Base-by-base conservation (phyloP, 2,888 invertebrate genomes). In the Myathropa florea region DNA sequence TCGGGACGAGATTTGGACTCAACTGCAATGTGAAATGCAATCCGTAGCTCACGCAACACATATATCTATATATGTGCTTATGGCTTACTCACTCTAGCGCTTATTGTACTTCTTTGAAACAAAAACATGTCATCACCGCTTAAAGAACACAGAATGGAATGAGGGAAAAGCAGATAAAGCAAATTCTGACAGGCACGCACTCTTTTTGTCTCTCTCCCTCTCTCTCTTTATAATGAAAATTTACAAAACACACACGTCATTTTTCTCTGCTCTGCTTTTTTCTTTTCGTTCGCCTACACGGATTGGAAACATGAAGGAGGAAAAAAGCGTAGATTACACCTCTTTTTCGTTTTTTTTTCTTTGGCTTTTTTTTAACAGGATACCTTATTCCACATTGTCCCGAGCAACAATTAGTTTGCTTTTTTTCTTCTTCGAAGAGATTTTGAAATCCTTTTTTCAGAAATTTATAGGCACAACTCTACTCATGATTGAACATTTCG, bases 241-340 rank as follows among this genome's bases (percentile, higher is more conserved):
- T 87, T 84, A 70, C 70, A 83, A 83, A 85, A 85, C 85, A 88
- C 71, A 80, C 88, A 88, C 88, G 88, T 88, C 88, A 88, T 83
- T 88, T 88, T 88, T 63, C 75, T 72, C 75, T 67, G 70, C 33
- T 76, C 26, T 75, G 9, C 26, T 83, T 61, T 70, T 83, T 76
- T 76, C 65, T 63, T 77, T 73, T 75, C 61, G 33, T 71, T 46
- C 57, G 83, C 63, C 77, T 72, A 65, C 33, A 71, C 46, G 73
- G n/a, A 77, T 28, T 59, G 53, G 55, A 70, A 75, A 57, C 30
- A 65, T 36, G 46, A 78, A 73, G 60, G 72, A 80, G n/a, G n/a
- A n/a, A n/a, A n/a, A n/a, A n/a, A n/a, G n/a, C n/a, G n/a, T 67
- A 71, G 61, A 76, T 78, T 83, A 71, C 83, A 86, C 78, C 83